phyloP scores from a whole-genome alignment of 2,888 invertebrate species.

The Molanna angustata region DNA sequence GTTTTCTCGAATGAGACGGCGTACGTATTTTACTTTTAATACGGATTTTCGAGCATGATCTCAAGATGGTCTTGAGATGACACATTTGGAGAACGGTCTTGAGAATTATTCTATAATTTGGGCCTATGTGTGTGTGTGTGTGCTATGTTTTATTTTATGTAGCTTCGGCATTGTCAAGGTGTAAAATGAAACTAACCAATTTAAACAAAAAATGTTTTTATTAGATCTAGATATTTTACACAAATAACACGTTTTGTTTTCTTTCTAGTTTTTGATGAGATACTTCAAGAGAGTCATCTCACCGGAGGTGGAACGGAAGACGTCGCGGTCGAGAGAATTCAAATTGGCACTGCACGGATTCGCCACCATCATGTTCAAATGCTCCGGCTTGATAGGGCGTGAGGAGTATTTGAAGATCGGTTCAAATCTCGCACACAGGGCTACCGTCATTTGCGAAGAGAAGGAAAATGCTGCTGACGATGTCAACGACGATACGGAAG shows the following conservation, averaged over 20 bases:
- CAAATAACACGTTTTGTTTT: neutral
- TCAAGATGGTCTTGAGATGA: too few relatives aligned
- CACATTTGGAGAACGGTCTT: too few relatives aligned
- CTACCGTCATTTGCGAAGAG: neutral
- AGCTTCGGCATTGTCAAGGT: too few relatives aligned
- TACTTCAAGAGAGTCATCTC: constrained; percentile 22
- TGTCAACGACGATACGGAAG: neutral
- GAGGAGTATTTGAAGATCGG: constrained; percentile 19
- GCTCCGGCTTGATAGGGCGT: constrained; percentile 11
- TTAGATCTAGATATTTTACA: neutral
- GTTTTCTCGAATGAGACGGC: too few relatives aligned
- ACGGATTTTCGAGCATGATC: too few relatives aligned
- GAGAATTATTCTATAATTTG: too few relatives aligned
- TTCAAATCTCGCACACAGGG: constrained; percentile 19
- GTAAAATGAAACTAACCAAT: too few relatives aligned
- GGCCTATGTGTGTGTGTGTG: too few relatives aligned
- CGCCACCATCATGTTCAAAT: constrained; percentile 18
- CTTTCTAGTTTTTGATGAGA: constrained; percentile 25
- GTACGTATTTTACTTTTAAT: too few relatives aligned
- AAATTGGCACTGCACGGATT: constrained; percentile 24
- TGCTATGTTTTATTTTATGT: too few relatives aligned
- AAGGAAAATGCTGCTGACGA: neutral
- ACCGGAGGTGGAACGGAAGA: neutral
- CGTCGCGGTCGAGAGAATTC: neutral
- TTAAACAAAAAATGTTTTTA: too few relatives aligned